phyloP scores from a whole-genome alignment of 2,888 invertebrate species.

The Drosophila tanythrix region DNA sequence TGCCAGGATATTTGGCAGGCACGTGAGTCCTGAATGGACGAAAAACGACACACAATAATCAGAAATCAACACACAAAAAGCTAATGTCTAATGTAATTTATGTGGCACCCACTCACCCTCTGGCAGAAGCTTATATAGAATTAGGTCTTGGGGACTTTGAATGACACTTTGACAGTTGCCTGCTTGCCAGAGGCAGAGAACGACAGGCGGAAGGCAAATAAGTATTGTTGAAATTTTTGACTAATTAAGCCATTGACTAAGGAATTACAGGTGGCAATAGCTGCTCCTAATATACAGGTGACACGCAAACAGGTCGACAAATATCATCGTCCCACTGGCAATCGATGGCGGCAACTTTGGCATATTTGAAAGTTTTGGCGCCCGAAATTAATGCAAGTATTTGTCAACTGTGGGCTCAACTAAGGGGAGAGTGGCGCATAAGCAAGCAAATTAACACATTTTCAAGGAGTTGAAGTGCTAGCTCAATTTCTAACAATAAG shows the following conservation, averaged over 20 bases:
- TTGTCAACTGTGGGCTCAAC: slow-evolving; percentile 27
- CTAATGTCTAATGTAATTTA: slow-evolving; percentile 61
- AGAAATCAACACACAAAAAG: slow-evolving; percentile 53
- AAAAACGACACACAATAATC: slow-evolving; percentile 48
- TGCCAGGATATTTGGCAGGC: slow-evolving; percentile 45
- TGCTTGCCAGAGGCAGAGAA: background rate
- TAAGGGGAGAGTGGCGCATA: slow-evolving; percentile 36
- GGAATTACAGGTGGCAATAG: slow-evolving; percentile 13
- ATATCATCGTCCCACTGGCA: slow-evolving; percentile 55
- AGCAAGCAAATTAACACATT: slow-evolving; percentile 69
- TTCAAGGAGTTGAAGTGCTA: slow-evolving; percentile 10
- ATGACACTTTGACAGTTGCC: slow-evolving; percentile 51
- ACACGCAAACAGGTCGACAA: slow-evolving; percentile 75
- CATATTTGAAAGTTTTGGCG: slow-evolving; percentile 73
- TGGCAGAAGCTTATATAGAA: slow-evolving; percentile 34
- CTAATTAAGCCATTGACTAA: slow-evolving; percentile 69
- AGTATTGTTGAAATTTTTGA: slow-evolving; percentile 65
- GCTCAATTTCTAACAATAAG: background rate
- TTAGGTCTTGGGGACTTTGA: slow-evolving; percentile 23
- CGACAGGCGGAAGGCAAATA: background rate
- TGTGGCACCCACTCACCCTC: slow-evolving; percentile 26
- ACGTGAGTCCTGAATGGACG: slow-evolving; percentile 44
- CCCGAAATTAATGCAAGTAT: slow-evolving; percentile 53
- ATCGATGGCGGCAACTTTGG: slow-evolving; percentile 43
- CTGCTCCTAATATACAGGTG: slow-evolving; percentile 53